These are phyloP conservation scores for Rotaria sp. DNA, from an alignment of 2,888 invertebrate species.

Conservation along the genomic window DNA sequence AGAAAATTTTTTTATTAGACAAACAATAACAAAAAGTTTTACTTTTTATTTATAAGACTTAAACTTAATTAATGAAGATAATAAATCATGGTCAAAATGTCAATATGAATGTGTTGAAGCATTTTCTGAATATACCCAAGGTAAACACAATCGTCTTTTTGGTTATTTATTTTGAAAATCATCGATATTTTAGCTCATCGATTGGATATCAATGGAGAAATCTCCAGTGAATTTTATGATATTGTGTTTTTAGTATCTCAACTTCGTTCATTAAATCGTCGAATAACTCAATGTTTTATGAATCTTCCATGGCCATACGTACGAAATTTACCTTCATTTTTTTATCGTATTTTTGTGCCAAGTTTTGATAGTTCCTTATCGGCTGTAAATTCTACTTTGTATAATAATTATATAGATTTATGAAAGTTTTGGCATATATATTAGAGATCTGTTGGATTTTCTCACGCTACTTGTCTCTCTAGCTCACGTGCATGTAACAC, in stretches of 20 bases:
- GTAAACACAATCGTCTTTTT: background rate
- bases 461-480: too few species aligned
- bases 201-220: background rate
- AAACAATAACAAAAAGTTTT: background rate
- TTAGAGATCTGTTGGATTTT: too few species aligned
- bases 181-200: background rate
- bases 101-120: slow-evolving; percentile 24
- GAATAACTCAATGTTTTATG: background rate
- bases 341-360: slow-evolving; percentile 17
- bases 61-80: background rate
- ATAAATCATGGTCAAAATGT: background rate
- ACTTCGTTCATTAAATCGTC: slow-evolving; percentile 19
- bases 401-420: background rate
- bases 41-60: background rate
- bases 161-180: too few species aligned
- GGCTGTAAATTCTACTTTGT: background rate
- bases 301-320: background rate
- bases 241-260: slow-evolving; percentile 10
- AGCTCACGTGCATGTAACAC: too few species aligned
- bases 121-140: background rate
- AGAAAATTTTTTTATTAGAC: background rate
- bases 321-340: slow-evolving; percentile 28
- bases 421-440: too few species aligned
- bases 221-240: background rate
- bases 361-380: background rate